Evolutionary conservation across 2,797 vertebrate species (phyloP).

Genomic region (Acipenser transmontanus): DNA sequence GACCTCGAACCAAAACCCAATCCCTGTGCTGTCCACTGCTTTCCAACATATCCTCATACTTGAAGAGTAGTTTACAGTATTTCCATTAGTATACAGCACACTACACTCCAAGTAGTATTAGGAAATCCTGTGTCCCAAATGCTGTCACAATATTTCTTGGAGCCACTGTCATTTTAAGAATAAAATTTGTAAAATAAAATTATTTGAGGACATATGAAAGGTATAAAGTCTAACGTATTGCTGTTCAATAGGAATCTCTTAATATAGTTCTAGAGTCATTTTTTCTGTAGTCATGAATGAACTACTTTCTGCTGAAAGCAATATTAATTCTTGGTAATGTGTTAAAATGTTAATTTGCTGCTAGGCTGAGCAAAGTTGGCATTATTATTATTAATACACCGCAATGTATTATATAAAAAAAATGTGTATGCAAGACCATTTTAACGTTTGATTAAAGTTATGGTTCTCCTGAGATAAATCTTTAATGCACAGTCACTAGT

Average conservation of each 20-base stretch:
- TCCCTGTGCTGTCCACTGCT: too few relatives aligned
- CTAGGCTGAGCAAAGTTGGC: constrained; percentile 9
- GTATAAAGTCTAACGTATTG: too few relatives aligned
- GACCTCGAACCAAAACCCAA: too few relatives aligned
- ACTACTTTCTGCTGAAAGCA: constrained; percentile 10
- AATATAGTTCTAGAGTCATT: constrained; percentile 1
- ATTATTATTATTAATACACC: constrained; percentile 11
- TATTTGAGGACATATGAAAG: too few relatives aligned
- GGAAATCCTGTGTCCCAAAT: too few relatives aligned
- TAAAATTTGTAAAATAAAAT: too few relatives aligned
- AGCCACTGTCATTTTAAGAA: too few relatives aligned
- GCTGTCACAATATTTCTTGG: too few relatives aligned
- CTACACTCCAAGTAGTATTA: too few relatives aligned
- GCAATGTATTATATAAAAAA: constrained; percentile 8
- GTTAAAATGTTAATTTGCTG: constrained; percentile 17
- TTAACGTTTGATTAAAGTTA: constrained; percentile 10
- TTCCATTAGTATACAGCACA: too few relatives aligned
- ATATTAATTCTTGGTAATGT: constrained; percentile 7
- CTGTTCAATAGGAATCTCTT: background rate
- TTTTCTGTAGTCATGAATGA: constrained; percentile 1
- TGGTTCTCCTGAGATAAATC: constrained; percentile 11
- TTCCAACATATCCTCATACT: too few relatives aligned
- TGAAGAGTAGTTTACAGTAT: too few relatives aligned
- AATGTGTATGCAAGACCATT: constrained; percentile 12
- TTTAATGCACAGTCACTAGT: constrained; percentile 13